A percentile compares a stretch with the other conserved stretches of the same genome.
Conservation (phyloP, 2,888 invertebrate species). For the Tanytarsus gracilentus region DNA sequence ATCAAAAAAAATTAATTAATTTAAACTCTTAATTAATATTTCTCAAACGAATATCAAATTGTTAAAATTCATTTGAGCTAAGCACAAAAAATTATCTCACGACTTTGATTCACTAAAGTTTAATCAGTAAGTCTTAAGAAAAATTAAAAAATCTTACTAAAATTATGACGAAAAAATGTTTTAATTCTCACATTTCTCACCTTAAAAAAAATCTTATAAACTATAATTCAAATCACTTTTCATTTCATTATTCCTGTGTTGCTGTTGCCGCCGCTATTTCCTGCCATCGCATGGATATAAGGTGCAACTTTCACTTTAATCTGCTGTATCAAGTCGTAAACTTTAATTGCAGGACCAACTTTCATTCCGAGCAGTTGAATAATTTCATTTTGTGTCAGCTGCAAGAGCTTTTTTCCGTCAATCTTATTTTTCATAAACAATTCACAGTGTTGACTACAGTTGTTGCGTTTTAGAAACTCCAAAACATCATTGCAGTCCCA, state of each 20-base stretch:
- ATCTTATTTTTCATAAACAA: conserved; percentile 62
- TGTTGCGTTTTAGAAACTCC: conserved; percentile 81
- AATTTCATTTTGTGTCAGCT: conserved; percentile 81
- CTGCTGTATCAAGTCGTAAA: conserved; percentile 85
- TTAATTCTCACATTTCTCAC: background rate
- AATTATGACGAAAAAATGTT: background rate
- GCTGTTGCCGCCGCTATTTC: no score
- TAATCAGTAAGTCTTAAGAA: background rate
- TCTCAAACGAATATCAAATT: background rate
- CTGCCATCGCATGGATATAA: background rate
- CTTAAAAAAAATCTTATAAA: background rate
- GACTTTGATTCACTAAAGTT: no score
- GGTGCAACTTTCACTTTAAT: conserved; percentile 77
- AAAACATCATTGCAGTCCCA: conserved; percentile 85
- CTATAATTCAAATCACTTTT: background rate
- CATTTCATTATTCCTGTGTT: conserved; percentile 20
- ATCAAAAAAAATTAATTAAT: background rate
- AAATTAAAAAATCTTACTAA: background rate
- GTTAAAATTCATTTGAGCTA: background rate
- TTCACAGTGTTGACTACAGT: conserved; percentile 63
- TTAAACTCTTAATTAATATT: background rate
- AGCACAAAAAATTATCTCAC: background rate
- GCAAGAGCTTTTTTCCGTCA: conserved; percentile 70
- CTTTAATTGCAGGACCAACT: conserved; percentile 90
- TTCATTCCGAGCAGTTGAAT: conserved; percentile 83